Evolutionary conservation across 2,113 vertebrate genomes (phyloP).

Genomic region (Hippotragus niger): DNA sequence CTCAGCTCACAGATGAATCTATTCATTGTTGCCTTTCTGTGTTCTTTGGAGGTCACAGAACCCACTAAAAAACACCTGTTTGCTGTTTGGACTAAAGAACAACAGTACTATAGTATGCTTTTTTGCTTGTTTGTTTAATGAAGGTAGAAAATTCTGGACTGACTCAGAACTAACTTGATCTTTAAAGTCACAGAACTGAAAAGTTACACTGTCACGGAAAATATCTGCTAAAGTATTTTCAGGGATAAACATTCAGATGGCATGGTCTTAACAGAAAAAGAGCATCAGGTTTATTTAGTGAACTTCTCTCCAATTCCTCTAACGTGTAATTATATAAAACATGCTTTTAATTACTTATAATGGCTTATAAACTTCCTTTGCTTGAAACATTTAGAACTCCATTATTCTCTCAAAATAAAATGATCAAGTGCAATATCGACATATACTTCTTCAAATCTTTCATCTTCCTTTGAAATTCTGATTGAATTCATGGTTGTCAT

Average conservation of each 20-base stretch:
- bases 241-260: neutral
- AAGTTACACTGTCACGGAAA: neutral
- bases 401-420: constrained; percentile 44
- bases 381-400: constrained; percentile 47
- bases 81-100: neutral
- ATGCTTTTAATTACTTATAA: constrained; percentile 43
- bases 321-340: constrained; percentile 4
- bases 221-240: neutral
- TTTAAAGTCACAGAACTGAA: constrained; percentile 31
- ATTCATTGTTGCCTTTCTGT: neutral
- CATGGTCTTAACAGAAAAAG: neutral
- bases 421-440: constrained; percentile 2
- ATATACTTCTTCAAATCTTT: constrained; percentile 50
- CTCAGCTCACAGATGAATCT: neutral
- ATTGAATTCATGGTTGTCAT: constrained; percentile 51
- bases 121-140: neutral
- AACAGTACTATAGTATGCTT: neutral
- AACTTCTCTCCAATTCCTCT: constrained; percentile 17
- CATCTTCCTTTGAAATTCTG: constrained; percentile 40
- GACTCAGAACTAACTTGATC: constrained; percentile 35
- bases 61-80: neutral
- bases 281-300: neutral
- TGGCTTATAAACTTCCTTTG: neutral
- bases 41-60: neutral
- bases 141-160: constrained; percentile 12